phyloP scores from a whole-genome alignment of 2,797 vertebrate species.

The Emys orbicularis region DNA sequence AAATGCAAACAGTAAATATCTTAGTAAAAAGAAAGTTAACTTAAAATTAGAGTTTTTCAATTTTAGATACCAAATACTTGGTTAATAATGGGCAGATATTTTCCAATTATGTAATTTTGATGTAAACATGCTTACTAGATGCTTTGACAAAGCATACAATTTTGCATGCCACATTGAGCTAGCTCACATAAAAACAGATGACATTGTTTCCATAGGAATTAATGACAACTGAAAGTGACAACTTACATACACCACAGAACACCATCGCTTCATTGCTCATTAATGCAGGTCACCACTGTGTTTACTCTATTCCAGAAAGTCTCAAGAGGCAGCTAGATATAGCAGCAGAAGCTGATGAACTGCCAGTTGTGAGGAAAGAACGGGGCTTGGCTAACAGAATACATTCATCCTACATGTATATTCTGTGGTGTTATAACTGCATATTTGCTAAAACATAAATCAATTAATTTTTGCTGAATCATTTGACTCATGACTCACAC shows the following conservation, averaged over 20 bases:
- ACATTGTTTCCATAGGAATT: conserved; percentile 55
- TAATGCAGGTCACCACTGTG: conserved; percentile 31
- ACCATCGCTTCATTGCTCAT: conserved; percentile 46
- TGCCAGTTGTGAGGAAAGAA: conserved; percentile 37
- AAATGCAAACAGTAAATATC: background rate
- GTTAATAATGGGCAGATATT: background rate
- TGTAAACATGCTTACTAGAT: background rate
- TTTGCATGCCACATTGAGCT: background rate
- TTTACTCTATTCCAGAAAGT: conserved; percentile 37
- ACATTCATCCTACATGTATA: conserved; percentile 37
- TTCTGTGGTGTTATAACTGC: conserved; percentile 40
- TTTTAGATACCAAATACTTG: background rate
- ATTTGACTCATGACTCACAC: conserved; percentile 57
- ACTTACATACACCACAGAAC: conserved; percentile 31
- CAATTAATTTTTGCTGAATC: conserved; percentile 27
- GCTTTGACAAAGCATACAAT: background rate
- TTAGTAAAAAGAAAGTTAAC: background rate
- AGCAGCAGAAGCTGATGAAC: conserved; percentile 50
- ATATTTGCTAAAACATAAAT: conserved; percentile 47
- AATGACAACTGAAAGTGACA: conserved; percentile 60
- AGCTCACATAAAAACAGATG: background rate
- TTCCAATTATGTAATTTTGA: background rate
- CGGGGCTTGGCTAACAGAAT: conserved; percentile 24
- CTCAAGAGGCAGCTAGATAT: conserved; percentile 50
- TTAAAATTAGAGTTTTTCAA: background rate